Evolutionary conservation across 2,113 vertebrate genomes (phyloP).

Genomic region (Atractosteus spatula): DNA sequence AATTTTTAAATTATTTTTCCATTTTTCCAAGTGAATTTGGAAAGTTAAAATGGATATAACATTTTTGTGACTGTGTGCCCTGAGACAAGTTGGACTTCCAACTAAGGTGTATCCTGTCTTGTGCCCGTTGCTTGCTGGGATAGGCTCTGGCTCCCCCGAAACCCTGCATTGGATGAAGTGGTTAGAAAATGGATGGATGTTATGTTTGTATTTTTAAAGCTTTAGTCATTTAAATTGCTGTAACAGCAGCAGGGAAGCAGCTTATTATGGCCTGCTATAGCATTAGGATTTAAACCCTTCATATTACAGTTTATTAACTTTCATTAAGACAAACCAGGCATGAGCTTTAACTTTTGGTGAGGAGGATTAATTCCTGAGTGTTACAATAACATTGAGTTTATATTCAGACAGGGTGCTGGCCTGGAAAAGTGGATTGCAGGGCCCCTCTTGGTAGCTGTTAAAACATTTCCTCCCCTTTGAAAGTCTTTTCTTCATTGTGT

Average conservation of each 20-base stretch:
- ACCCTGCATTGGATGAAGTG: too few species aligned
- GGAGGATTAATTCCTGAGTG: background rate
- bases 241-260: background rate
- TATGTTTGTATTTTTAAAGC: too few species aligned
- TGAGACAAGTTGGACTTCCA: too few species aligned
- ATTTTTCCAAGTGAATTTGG: too few species aligned
- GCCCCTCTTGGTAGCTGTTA: background rate
- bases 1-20: too few species aligned
- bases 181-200: too few species aligned
- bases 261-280: conserved; percentile 13
- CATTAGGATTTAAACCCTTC: conserved; percentile 8
- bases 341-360: background rate
- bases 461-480: background rate
- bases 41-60: too few species aligned
- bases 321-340: conserved; percentile 5
- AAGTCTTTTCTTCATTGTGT: background rate
- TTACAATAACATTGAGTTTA: conserved; percentile 14
- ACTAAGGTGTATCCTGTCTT: too few species aligned
- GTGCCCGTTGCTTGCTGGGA: too few species aligned
- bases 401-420: conserved; percentile 1
- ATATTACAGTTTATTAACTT: conserved; percentile 6
- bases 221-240: background rate
- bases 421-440: conserved; percentile 13
- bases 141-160: too few species aligned
- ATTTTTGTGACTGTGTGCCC: too few species aligned